Percentiles rank a stretch among this genome's conserved stretches.
phyloP scores from a whole-genome alignment of 64 coral and sea anemone genomes.

The Pocillopora verrucosa region DNA sequence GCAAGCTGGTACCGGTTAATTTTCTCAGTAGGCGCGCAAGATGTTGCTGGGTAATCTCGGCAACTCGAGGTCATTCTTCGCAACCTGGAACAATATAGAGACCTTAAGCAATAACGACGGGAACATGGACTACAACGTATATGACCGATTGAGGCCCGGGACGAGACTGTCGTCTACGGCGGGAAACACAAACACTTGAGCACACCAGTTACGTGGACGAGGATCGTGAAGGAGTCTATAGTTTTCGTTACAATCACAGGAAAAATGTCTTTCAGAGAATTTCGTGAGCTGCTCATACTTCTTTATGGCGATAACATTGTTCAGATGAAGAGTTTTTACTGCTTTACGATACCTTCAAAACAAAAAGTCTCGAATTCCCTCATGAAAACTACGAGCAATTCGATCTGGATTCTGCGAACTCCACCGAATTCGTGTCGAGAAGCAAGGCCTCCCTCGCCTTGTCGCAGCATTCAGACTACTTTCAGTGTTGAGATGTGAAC shows the following conservation, averaged over 20 bases:
- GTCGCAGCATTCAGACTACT: neutral
- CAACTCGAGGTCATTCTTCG: too few relatives aligned
- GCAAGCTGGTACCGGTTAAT: too few relatives aligned
- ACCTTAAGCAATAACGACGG: too few relatives aligned
- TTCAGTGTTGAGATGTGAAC: neutral
- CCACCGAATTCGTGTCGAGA: neutral
- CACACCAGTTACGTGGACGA: neutral
- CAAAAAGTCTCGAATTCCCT: slow-evolving; percentile 43
- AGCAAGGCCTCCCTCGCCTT: slow-evolving; percentile 2
- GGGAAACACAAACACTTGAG: too few relatives aligned
- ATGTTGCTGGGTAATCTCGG: too few relatives aligned
- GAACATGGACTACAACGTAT: too few relatives aligned
- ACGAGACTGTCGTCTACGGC: too few relatives aligned
- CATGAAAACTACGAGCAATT: slow-evolving; percentile 24
- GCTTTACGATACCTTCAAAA: slow-evolving; percentile 12
- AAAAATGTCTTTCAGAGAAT: neutral
- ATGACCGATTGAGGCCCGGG: too few relatives aligned
- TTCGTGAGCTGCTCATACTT: neutral
- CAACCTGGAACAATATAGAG: too few relatives aligned
- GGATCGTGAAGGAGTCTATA: too few relatives aligned
- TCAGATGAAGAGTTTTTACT: slow-evolving; percentile 47
- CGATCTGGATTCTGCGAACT: slow-evolving; percentile 13
- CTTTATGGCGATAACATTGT: slow-evolving; percentile 31
- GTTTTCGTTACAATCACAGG: too few relatives aligned
- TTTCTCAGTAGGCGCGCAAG: too few relatives aligned